Evolutionary conservation across 2,113 vertebrate species (phyloP).

Genomic region (Oostethus manadensis): DNA sequence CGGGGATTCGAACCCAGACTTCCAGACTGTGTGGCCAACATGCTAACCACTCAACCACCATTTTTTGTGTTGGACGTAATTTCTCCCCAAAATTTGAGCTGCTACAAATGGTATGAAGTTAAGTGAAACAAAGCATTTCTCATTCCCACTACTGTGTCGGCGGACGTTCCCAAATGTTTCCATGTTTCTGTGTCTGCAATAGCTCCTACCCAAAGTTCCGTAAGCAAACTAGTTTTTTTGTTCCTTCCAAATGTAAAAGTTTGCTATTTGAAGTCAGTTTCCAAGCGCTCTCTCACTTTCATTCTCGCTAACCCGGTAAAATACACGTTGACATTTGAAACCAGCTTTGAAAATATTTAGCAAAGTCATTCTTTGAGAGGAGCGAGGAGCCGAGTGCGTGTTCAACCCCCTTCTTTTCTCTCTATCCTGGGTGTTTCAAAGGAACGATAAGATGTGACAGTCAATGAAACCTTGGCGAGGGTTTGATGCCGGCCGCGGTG

Average conservation of each 20-base stretch:
- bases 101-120: not conserved
- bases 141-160: not conserved
- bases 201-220: not conserved
- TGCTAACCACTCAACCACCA: too few species aligned
- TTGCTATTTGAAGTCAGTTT: constrained; percentile 4
- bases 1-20: too few species aligned
- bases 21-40: too few species aligned
- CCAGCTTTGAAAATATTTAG: constrained; percentile 8
- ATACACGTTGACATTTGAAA: constrained; percentile 9
- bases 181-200: not conserved
- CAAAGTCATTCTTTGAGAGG: constrained; percentile 4
- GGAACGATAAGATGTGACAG: constrained; percentile 8
- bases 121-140: not conserved
- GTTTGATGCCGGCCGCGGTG: constrained; percentile 1
- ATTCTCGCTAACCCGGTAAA: not conserved
- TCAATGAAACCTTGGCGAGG: constrained; percentile 1
- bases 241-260: not conserved
- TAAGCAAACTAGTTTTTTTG: not conserved
- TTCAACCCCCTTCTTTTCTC: not conserved
- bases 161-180: not conserved
- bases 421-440: not conserved
- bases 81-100: not conserved
- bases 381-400: not conserved
- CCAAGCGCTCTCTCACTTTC: not conserved
- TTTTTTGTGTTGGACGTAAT: too few species aligned